phyloP scores from a whole-genome alignment of 2,113 vertebrate genomes.

The Numenius arquata region DNA sequence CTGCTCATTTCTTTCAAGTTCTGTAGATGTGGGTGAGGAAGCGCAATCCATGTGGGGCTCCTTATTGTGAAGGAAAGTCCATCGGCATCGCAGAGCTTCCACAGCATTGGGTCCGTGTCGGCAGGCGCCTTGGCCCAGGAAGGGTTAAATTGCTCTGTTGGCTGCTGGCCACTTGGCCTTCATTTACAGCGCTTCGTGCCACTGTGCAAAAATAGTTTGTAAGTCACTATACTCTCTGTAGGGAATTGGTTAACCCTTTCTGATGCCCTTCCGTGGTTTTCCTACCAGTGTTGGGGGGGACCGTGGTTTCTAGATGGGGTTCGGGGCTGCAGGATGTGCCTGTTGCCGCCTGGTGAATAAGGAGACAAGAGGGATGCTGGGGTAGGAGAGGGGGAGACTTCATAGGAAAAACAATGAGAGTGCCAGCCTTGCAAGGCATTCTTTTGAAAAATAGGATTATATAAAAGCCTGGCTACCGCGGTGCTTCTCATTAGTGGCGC shows the following conservation, averaged over 20 bases:
- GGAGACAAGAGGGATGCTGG: background rate
- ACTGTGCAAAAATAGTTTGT: background rate
- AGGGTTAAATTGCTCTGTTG: background rate
- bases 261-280: rapidly evolving
- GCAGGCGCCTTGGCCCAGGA: rapidly evolving
- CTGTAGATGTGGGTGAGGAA: background rate
- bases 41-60: rapidly evolving
- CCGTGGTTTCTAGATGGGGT: background rate
- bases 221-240: background rate
- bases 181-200: background rate
- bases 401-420: background rate
- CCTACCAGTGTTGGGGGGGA: rapidly evolving
- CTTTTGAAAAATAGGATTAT: conserved; percentile 23
- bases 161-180: background rate
- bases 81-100: rapidly evolving
- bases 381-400: background rate
- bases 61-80: background rate
- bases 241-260: background rate
- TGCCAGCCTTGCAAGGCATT: background rate
- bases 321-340: background rate
- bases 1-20: background rate
- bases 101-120: background rate
- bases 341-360: background rate
- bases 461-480: background rate
- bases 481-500: background rate